Base-by-base conservation (phyloP, 2,797 vertebrate genomes). In the Propithecus deckenii region DNA sequence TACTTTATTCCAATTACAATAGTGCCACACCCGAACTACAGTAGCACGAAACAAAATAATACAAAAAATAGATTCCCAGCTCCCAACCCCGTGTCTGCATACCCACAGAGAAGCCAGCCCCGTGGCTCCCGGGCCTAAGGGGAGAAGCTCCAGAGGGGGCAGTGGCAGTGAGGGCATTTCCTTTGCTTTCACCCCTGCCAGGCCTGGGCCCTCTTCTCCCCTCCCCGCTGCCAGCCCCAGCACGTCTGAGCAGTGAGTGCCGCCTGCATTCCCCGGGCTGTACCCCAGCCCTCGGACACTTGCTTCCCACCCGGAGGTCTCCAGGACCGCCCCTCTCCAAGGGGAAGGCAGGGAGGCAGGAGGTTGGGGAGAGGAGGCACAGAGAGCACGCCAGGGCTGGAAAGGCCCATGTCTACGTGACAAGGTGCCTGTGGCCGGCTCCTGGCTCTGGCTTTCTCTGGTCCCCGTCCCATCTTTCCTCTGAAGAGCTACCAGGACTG, bases 1-100 rank as follows among this genome's bases (percentile, higher is more conserved):
- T 78, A 90, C 59, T 98, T 98, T 98, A 98, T 96, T 97, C 95
- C 83, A 84, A 55, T 97, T 96, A 97, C 88, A 91, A 95, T 43
- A 95, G 96, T 98, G 97, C 97, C 95, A 97, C 93, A 61, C 81
- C 57, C 1, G 91, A 94, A 87, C 97, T 97, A 97, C 92, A 96
- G 97, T 90, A 97, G 97, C 98, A 97, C 95, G 8, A 46, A 90
- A 97, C 63, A 52, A 84, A 86, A 23, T 92, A 91, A 96, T 96
- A 98, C 91, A 97, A 98, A 97, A 96, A 81, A 96, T 25, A 97
- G 93, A 96, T 78, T 89, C 94, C 94, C 94, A 93, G 71, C 87
- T 79, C 84, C 72, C 28, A 85, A 52, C 17, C 87, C 52, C 67
- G 48, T 0, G 1, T 38, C 76, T 35, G 2, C 12, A 59, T 48